These are phyloP conservation scores for Trochalopteron elliotii DNA, from an alignment of 2,113 vertebrate genomes.

Conservation along the genomic window DNA sequence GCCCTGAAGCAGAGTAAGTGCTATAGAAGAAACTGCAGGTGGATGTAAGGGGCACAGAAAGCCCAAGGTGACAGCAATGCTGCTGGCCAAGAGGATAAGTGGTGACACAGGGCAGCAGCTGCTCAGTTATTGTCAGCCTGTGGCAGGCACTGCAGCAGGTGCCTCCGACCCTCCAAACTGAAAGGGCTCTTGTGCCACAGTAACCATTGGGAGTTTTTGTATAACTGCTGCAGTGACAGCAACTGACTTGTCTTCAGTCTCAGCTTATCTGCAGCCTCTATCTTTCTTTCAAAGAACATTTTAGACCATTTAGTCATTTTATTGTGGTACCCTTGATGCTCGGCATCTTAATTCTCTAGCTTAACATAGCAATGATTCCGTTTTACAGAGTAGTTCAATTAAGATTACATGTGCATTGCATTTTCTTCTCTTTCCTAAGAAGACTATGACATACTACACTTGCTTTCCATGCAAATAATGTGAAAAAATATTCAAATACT, in stretches of 20 bases:
- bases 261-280: background rate
- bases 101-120: conserved; percentile 16
- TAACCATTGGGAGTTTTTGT: background rate
- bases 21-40: background rate
- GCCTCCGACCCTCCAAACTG: background rate
- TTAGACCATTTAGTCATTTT: background rate
- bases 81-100: background rate
- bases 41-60: background rate
- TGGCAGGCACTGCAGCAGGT: conserved; percentile 28
- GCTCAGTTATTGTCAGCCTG: background rate
- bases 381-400: background rate
- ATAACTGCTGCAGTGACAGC: background rate
- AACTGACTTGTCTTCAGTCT: background rate
- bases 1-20: background rate
- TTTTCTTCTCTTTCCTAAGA: background rate
- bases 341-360: background rate
- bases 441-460: background rate
- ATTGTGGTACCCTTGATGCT: background rate
- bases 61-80: background rate
- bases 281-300: background rate
- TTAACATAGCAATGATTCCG: background rate
- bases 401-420: background rate
- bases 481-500: background rate
- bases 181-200: conserved; percentile 29
- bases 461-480: background rate